A percentile compares a stretch with the other conserved stretches of the same genome.
Evolutionary conservation across 1,140 invertebrate species (phyloP).

Genomic region (Cherax destructor): DNA sequence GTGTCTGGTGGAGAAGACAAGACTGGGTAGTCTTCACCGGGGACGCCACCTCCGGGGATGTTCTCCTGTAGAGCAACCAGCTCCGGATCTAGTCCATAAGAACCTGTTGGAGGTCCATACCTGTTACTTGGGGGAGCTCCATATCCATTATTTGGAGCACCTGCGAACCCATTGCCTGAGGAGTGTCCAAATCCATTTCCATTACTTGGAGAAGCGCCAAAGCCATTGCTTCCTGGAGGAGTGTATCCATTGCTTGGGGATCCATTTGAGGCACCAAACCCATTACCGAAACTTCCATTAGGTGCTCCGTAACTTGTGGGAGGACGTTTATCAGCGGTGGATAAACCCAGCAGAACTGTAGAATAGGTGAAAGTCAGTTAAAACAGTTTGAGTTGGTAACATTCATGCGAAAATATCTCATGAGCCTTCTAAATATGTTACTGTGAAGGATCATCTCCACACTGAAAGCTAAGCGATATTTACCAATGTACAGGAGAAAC

Average conservation of each 20-base stretch:
- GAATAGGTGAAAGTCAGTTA: neutral
- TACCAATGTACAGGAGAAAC: neutral
- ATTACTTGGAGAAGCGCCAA: neutral
- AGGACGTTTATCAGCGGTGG: neutral
- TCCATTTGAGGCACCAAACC: slow-evolving; percentile 23
- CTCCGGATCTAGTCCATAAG: neutral
- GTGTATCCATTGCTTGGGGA: neutral
- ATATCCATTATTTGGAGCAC: neutral
- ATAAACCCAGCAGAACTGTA: neutral
- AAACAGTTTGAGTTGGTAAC: neutral
- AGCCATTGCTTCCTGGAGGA: neutral
- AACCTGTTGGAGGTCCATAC: neutral
- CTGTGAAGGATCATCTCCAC: neutral
- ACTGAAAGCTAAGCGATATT: neutral
- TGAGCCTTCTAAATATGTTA: neutral
- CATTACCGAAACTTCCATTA: slow-evolving; percentile 5
- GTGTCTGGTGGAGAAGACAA: slow-evolving; percentile 24
- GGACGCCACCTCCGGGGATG: slow-evolving; percentile 27
- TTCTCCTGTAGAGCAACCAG: neutral
- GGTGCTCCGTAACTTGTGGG: slow-evolving; percentile 6
- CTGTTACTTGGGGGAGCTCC: slow-evolving; percentile 56
- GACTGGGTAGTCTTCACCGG: slow-evolving; percentile 35
- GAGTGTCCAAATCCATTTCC: neutral
- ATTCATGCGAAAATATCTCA: neutral
- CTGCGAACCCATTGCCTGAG: neutral